Conservation (phyloP, 2,113 vertebrate genomes). For the Malurus alboscapulatus region DNA sequence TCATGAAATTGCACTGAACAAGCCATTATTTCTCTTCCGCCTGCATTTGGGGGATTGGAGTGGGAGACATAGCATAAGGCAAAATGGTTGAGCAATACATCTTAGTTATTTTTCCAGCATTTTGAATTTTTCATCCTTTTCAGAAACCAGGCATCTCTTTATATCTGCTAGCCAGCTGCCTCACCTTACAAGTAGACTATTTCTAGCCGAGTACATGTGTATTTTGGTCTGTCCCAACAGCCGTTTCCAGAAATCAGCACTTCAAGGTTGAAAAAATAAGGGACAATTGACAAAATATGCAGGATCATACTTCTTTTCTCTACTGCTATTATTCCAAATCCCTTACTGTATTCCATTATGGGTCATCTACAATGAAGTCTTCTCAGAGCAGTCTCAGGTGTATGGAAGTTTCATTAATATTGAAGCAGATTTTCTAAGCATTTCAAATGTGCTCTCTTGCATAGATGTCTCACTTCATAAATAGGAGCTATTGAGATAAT, state of each 20-base stretch:
- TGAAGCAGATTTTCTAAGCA: neutral
- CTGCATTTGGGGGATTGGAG: neutral
- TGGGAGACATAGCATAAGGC: neutral
- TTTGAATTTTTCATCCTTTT: neutral
- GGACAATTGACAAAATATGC: neutral
- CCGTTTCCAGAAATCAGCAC: neutral
- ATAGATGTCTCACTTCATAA: neutral
- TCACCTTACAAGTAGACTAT: neutral
- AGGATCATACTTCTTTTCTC: neutral
- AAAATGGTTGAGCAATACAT: neutral
- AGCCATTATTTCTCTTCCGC: neutral
- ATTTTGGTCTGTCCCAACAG: neutral
- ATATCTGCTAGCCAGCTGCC: neutral
- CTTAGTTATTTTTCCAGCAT: neutral
- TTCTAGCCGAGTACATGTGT: neutral
- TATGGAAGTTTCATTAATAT: neutral
- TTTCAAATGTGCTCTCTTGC: neutral
- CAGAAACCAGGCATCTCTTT: neutral
- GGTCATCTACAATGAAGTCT: neutral
- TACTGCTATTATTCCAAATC: neutral
- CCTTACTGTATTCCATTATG: neutral
- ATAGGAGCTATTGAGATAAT: neutral
- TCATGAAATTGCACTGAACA: neutral
- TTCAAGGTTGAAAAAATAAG: neutral
- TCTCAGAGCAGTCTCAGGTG: neutral